Base-by-base conservation (phyloP, 2,888 invertebrate genomes). In the Heteromurus nitidus region DNA sequence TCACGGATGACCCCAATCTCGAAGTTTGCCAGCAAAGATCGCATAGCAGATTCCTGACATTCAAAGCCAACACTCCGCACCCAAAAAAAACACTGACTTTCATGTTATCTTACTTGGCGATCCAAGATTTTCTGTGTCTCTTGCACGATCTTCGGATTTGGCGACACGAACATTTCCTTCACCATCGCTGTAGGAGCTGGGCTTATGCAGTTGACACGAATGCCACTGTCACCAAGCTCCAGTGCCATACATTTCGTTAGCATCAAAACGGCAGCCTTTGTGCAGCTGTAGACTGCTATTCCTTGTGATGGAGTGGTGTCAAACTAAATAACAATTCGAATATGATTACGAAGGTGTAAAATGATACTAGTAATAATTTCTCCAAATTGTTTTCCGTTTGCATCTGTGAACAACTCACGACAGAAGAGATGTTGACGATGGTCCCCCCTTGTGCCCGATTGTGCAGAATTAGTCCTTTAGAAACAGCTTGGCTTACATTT, bases 341-440 rank as follows among this genome's bases (percentile, higher is more conserved):
- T 9, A 5, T 36, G 20, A 50, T 50, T 50, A 20, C 1, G 26
- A 58, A 62, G 62, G 28, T 5, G 31, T n/a, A 18, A 62, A 62
- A 62, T 30, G 36, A 62, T 18, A 62, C 9, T 26, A 60, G 11
- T 30, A 55, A 22, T 24, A 18, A 20, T 50, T 20, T 2, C 2
- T 47, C n/a, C n/a, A n/a, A n/a, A 47, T 9, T 47, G 16, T 50
- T n/a, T n/a, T n/a, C n/a, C 50, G 22, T 20, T 3, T 47, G 47
- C n/a, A n/a, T n/a, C n/a, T n/a, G n/a, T n/a, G n/a, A n/a, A n/a
- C n/a, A 70, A 62, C 84, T 89, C 88, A 93, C 96, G 88, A 95
- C 93, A 0, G 97, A 97, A 0, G 97, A 97, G 55, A 98, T 90
- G 89, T 97, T 97, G 0, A 98, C 97, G 87, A 98, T 95, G 77